phyloP scores from a whole-genome alignment of 2,113 vertebrate genomes.

The Hydrolagus affinis region DNA sequence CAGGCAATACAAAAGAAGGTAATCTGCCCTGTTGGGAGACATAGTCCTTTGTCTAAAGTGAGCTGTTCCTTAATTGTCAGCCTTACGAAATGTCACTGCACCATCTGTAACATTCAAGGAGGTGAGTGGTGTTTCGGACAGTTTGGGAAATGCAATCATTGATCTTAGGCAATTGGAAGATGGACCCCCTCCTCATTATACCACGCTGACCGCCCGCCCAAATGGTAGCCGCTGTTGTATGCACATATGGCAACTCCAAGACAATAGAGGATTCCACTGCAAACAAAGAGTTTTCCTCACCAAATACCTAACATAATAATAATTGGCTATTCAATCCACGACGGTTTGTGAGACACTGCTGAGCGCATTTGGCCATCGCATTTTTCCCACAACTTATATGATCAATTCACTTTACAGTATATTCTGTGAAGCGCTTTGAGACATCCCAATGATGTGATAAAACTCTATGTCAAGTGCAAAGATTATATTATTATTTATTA shows the following conservation, averaged over 20 bases:
- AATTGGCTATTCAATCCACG: not conserved
- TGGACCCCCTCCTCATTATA: not conserved
- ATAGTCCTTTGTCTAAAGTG: not conserved
- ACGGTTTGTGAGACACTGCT: not conserved
- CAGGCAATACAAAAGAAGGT: conserved; percentile 6
- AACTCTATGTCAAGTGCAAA: too few species aligned
- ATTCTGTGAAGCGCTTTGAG: too few species aligned
- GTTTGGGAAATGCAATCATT: not conserved
- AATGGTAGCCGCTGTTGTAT: not conserved
- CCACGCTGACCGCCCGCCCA: not conserved
- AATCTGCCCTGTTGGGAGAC: conserved; percentile 6
- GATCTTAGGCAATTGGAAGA: not conserved
- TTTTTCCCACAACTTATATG: not conserved
- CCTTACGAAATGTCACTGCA: not conserved
- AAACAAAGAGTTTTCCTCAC: not conserved
- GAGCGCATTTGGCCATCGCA: too few species aligned
- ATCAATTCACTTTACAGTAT: too few species aligned
- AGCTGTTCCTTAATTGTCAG: not conserved
- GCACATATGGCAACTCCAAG: not conserved
- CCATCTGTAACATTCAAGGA: conserved; percentile 27
- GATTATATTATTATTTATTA: too few species aligned
- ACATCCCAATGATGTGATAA: too few species aligned
- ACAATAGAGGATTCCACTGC: not conserved
- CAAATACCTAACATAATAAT: not conserved
- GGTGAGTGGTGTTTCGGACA: not conserved